phyloP scores from a whole-genome alignment of 2,888 invertebrate species.

The Rugalucina vietnamica region DNA sequence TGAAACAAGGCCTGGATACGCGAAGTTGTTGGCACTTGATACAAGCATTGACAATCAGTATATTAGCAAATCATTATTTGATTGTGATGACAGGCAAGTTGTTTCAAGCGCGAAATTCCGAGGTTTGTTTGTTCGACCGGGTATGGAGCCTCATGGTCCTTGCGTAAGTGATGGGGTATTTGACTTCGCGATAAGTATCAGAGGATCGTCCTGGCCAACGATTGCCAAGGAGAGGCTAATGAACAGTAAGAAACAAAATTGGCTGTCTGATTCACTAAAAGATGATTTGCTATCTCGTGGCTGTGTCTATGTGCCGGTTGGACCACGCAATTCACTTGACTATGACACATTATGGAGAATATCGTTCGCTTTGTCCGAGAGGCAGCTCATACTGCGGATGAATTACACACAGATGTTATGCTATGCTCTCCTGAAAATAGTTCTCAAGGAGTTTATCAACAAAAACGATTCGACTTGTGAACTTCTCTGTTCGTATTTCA shows the following conservation, averaged over 20 bases:
- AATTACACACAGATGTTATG: conserved; percentile 14
- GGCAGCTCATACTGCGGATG: conserved; percentile 9
- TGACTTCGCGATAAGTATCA: conserved; percentile 26
- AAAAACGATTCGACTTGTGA: background rate
- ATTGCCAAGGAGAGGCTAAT: background rate
- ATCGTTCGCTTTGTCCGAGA: conserved; percentile 19
- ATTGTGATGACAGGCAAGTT: background rate
- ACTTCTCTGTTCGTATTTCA: conserved; percentile 16
- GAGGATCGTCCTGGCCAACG: background rate
- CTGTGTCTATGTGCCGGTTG: conserved; percentile 27
- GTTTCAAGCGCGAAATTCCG: conserved; percentile 21
- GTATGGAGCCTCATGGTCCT: conserved; percentile 14
- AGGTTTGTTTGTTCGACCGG: conserved; percentile 15
- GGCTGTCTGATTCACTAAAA: background rate
- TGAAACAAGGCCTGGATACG: conserved; percentile 12
- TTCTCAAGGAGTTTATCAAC: conserved; percentile 15
- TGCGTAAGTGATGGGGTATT: conserved; percentile 23
- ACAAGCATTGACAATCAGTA: background rate
- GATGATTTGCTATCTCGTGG: conserved; percentile 1
- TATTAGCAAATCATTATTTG: conserved; percentile 6
- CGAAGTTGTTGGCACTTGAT: background rate
- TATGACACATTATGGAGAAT: conserved; percentile 20
- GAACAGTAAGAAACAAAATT: background rate
- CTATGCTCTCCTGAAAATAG: conserved; percentile 22
- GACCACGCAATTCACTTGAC: conserved; percentile 17